These are phyloP conservation scores for Tychaedon coryphoeus DNA, from an alignment of 2,113 vertebrate genomes.

Conservation along the genomic window DNA sequence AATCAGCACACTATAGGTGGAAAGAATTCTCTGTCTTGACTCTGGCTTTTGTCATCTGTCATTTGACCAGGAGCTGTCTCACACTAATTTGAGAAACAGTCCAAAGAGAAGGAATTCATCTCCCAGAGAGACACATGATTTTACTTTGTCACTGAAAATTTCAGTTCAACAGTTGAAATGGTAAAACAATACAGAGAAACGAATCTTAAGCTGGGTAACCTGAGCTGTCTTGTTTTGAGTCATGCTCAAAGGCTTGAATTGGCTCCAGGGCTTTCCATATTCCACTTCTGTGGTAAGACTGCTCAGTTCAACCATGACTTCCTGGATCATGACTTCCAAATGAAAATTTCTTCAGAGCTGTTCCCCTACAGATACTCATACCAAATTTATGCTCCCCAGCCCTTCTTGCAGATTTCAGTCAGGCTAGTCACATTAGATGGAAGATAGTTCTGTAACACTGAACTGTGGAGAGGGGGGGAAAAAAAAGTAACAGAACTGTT, in stretches of 20 bases:
- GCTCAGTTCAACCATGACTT: not conserved
- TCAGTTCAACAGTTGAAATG: not conserved
- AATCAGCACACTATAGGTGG: not conserved
- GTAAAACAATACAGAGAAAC: not conserved
- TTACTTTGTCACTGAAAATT: not conserved
- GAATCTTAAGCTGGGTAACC: not conserved
- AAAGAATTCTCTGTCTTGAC: not conserved
- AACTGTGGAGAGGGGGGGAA: not conserved
- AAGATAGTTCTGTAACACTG: not conserved
- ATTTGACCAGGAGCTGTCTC: not conserved
- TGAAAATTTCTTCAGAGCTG: not conserved
- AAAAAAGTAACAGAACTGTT: not conserved
- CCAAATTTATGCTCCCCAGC: not conserved
- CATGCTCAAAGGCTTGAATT: not conserved
- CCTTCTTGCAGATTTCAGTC: not conserved
- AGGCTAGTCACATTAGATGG: not conserved
- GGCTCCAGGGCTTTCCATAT: not conserved
- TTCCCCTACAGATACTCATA: not conserved
- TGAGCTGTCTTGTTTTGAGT: not conserved
- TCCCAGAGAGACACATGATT: not conserved
- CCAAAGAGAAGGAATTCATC: not conserved
- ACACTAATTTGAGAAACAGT: not conserved
- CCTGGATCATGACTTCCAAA: not conserved
- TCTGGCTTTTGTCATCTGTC: not conserved
- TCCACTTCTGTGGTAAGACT: not conserved